phyloP scores from a whole-genome alignment of 2,113 vertebrate genomes.

The Burhinus oedicnemus region DNA sequence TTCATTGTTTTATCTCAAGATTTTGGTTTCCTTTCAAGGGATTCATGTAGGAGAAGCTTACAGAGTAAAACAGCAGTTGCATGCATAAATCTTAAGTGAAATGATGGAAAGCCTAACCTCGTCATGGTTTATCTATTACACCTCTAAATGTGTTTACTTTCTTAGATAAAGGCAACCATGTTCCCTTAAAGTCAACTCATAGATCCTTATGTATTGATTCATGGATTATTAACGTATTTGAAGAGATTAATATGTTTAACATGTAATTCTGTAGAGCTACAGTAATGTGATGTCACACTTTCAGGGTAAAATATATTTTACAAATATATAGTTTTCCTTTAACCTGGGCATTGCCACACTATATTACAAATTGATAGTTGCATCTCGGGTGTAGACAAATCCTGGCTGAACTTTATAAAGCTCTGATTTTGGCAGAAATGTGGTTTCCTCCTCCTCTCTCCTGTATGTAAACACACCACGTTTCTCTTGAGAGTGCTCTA shows the following conservation, averaged over 20 bases:
- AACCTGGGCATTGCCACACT: neutral
- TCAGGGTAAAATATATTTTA: neutral
- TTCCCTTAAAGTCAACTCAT: neutral
- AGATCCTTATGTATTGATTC: slow-evolving; percentile 1
- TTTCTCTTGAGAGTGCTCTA: neutral
- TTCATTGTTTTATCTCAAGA: neutral
- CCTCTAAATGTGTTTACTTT: slow-evolving; percentile 26
- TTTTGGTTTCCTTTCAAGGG: neutral
- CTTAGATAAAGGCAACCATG: neutral
- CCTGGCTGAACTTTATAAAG: neutral
- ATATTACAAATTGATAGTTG: neutral
- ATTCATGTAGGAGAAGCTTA: neutral
- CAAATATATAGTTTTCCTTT: neutral
- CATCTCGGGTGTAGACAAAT: neutral
- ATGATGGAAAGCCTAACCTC: neutral
- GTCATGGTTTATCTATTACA: neutral
- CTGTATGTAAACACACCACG: neutral
- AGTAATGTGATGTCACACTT: neutral
- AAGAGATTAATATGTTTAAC: slow-evolving; percentile 12
- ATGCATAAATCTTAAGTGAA: neutral
- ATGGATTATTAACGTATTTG: slow-evolving; percentile 38
- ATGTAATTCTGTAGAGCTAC: neutral
- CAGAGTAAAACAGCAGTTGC: neutral
- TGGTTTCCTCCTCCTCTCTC: neutral
- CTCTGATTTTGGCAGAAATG: neutral